Base-by-base conservation (phyloP, 2,888 invertebrate species). In the Alviniconcha strummeri region DNA sequence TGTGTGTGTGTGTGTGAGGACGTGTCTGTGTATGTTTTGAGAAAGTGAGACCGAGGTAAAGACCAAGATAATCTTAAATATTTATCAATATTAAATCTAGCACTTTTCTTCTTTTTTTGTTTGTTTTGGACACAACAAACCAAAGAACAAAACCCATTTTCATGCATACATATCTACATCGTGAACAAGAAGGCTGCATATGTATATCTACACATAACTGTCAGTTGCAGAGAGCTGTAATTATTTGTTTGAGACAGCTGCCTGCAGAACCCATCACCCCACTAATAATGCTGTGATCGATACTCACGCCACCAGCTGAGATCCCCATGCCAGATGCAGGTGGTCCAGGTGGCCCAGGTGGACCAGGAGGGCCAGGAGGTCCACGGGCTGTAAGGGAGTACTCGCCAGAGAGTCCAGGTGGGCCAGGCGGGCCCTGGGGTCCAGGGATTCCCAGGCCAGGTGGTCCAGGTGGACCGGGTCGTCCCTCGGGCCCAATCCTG, bases 1-100 rank as follows among this genome's bases (percentile, higher is more conserved):
- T 15, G 69, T 19, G 69, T 15, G 5, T 69, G 69, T 19, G 19
- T 69, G 69, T 36, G 98, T 97, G 71, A 98, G 97, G 94, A 98
- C 97, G 87, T 99, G 95, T 93, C 99, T 98, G 94, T 99, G 98
- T 77, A 97, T 97, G 91, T 96, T 95, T 91, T 98, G 97, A 0
- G 94, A 93, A 36, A 94, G 87, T 94, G 99, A 97, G 77, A 98
- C 98, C 95, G 98, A 98, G 69, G 98, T 98, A 60, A 36, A 36
- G 36, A 36, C 36, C 36, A 36, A 36, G 36, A 3, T 36, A 36
- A 36, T 36, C 36, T 36, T 36, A 36, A 36, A 36, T 36, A 36
- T 36, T 36, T 36, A 36, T 36, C 36, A 36, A 36, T 36, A 36
- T 36, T 36, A 36, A 36, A 3, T 36, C 36, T 36, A 36, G 36